These are phyloP conservation scores for Drosophila sproati DNA, from an alignment of 1,140 invertebrate genomes.

Conservation along the genomic window DNA sequence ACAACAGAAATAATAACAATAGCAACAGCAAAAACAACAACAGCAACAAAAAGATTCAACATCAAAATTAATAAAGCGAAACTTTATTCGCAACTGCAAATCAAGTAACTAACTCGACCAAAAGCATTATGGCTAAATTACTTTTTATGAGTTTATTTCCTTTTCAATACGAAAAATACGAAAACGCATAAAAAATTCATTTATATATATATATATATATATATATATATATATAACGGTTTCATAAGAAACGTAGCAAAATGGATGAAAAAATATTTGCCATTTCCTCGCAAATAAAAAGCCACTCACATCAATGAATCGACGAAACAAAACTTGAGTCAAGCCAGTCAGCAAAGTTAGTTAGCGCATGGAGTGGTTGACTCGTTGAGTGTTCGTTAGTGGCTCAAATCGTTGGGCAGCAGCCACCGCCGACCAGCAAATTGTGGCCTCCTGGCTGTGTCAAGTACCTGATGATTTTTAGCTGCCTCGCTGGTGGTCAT, in stretches of 20 bases:
- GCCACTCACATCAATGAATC: conserved; percentile 83
- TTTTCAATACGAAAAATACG: conserved; percentile 66
- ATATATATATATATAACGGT: background rate
- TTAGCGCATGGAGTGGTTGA: conserved; percentile 17
- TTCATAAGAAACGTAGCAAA: conserved; percentile 16
- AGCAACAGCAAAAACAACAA: conserved; percentile 35
- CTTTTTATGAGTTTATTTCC: conserved; percentile 83
- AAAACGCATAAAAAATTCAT: conserved; percentile 33
- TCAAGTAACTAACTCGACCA: conserved; percentile 80
- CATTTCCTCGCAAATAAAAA: conserved; percentile 78
- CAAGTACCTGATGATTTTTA: conserved; percentile 81
- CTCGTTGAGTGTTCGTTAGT: conserved; percentile 17
- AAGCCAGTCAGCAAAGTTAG: background rate
- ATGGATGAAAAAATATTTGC: conserved; percentile 62
- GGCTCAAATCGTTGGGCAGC: conserved; percentile 52
- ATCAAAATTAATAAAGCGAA: conserved; percentile 82
- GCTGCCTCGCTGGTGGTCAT: conserved; percentile 62
- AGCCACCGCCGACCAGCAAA: conserved; percentile 18
- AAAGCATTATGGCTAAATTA: conserved; percentile 80
- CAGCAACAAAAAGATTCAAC: conserved; percentile 56
- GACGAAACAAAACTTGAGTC: conserved; percentile 62
- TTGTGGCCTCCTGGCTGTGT: conserved; percentile 64
- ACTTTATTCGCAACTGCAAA: conserved; percentile 83
- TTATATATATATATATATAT: conserved; percentile 33
- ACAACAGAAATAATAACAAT: conserved; percentile 25